Conservation (phyloP, 1,140 invertebrate genomes). For the Dendrolimus kikuchii region DNA sequence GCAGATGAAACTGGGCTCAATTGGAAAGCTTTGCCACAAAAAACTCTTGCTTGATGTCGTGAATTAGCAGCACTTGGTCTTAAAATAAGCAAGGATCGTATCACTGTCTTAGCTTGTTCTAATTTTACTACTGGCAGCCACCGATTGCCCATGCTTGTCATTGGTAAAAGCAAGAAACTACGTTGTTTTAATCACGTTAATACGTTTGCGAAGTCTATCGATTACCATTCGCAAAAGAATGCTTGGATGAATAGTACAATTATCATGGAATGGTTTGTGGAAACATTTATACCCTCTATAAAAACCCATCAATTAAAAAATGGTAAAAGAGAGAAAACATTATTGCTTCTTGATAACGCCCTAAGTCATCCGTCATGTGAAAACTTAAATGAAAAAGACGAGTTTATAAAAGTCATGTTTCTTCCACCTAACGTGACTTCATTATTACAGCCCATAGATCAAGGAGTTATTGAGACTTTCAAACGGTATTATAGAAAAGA, state of each 20-base stretch:
- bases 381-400: too few relatives aligned
- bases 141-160: slow-evolving; percentile 39
- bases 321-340: too few relatives aligned
- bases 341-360: too few relatives aligned
- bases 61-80: slow-evolving; percentile 37
- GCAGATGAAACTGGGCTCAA: slow-evolving; percentile 52
- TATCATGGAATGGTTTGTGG: too few relatives aligned
- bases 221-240: slow-evolving; percentile 21
- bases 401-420: too few relatives aligned
- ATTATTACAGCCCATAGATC: too few relatives aligned
- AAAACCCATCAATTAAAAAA: too few relatives aligned
- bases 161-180: slow-evolving; percentile 28
- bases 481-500: too few relatives aligned
- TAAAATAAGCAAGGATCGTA: slow-evolving; percentile 41
- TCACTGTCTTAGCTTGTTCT: slow-evolving; percentile 44
- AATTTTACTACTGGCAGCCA: slow-evolving; percentile 45
- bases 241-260: slow-evolving; percentile 13
- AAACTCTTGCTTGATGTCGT: slow-evolving; percentile 34
- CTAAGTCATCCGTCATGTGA: too few relatives aligned
- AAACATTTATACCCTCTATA: too few relatives aligned
- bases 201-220: slow-evolving; percentile 15
- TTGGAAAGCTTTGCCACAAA: slow-evolving; percentile 41
- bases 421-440: too few relatives aligned
- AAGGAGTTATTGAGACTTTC: too few relatives aligned
- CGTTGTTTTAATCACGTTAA: slow-evolving; percentile 26